phyloP scores from a whole-genome alignment of 2,888 invertebrate genomes.

The Eristalis intricaria region DNA sequence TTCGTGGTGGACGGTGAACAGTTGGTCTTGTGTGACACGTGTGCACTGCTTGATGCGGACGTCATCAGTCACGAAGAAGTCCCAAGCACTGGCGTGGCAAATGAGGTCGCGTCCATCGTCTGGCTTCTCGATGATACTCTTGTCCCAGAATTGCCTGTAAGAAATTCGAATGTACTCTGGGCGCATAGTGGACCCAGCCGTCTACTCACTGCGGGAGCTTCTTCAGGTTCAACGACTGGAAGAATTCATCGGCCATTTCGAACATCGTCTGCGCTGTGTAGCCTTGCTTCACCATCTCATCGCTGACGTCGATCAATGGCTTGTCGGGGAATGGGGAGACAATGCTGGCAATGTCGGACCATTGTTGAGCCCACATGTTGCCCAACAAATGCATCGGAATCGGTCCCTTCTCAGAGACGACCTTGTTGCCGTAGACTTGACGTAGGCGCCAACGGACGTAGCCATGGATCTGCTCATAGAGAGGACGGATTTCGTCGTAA shows the following conservation, averaged over 20 bases:
- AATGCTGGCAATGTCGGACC: constrained; percentile 83
- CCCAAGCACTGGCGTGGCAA: constrained; percentile 95
- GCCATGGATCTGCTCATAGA: constrained; percentile 92
- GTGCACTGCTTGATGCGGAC: constrained; percentile 88
- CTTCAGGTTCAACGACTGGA: constrained; percentile 90
- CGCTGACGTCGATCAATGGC: constrained; percentile 87
- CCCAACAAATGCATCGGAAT: constrained; percentile 90
- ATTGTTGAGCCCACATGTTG: constrained; percentile 92
- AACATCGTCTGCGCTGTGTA: constrained; percentile 91
- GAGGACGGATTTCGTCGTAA: constrained; percentile 89
- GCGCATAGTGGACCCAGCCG: no score
- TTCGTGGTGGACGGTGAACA: constrained; percentile 86
- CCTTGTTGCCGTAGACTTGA: constrained; percentile 86
- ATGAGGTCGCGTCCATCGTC: constrained; percentile 87
- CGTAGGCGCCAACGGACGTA: constrained; percentile 88
- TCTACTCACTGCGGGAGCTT: constrained; percentile 86
- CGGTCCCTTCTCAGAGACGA: constrained; percentile 86
- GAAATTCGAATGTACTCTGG: no score
- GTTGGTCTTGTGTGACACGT: constrained; percentile 82
- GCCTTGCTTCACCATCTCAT: constrained; percentile 87
- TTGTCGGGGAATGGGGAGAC: constrained; percentile 89
- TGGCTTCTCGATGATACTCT: constrained; percentile 92
- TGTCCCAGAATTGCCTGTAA: constrained; percentile 88
- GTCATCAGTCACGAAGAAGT: constrained; percentile 91
- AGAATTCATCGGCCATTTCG: constrained; percentile 92